Conservation (phyloP, 2,888 invertebrate genomes). For the Andrena minutula region DNA sequence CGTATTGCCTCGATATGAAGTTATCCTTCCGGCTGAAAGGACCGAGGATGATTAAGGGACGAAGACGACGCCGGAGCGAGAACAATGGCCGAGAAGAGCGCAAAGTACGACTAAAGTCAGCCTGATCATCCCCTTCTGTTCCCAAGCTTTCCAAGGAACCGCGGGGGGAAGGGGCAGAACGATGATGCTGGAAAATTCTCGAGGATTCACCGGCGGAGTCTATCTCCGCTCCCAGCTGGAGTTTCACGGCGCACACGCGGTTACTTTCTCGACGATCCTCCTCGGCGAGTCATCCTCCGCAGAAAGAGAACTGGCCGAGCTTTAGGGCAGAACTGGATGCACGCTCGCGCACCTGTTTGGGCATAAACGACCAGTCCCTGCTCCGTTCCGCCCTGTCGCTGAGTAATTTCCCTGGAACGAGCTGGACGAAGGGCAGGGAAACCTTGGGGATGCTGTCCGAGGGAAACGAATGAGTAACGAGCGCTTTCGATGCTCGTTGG, state of each 20-base stretch:
- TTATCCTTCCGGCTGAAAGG: neutral
- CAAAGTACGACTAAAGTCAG: constrained; percentile 31
- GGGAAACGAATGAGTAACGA: constrained; percentile 45
- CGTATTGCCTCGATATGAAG: constrained; percentile 2
- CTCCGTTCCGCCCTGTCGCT: constrained; percentile 42
- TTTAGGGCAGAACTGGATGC: neutral
- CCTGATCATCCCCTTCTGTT: neutral
- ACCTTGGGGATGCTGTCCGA: neutral
- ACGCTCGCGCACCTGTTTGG: constrained; percentile 40
- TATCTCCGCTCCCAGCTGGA: constrained; percentile 15
- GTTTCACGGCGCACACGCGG: no score
- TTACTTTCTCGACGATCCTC: constrained; percentile 40
- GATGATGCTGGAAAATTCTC: constrained; percentile 35
- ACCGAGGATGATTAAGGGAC: constrained; percentile 26
- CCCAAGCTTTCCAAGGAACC: constrained; percentile 1
- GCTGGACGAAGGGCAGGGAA: constrained; percentile 3
- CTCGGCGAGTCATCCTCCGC: constrained; percentile 27
- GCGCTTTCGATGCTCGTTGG: constrained; percentile 12
- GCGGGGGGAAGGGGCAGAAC: neutral
- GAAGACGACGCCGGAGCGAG: constrained; percentile 1
- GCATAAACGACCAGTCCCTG: neutral
- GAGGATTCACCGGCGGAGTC: constrained; percentile 19
- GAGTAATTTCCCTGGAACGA: constrained; percentile 43
- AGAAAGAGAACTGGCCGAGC: neutral
- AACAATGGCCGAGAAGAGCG: constrained; percentile 23